Conservation (phyloP, 2,113 vertebrate genomes). For the Halcyon malimbica region DNA sequence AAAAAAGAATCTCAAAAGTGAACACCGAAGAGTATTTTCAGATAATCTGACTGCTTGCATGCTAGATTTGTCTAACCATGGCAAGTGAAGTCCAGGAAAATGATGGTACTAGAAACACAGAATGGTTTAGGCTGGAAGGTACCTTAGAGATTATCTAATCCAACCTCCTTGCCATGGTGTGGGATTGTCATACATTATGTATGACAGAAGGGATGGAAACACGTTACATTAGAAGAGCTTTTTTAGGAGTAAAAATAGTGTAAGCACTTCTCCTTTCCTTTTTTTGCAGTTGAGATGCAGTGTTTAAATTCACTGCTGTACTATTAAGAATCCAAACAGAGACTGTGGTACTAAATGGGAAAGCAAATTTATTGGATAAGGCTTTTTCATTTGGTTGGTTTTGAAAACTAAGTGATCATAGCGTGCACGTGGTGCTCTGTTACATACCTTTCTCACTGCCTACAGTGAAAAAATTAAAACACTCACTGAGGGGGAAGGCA, state of each 20-base stretch:
- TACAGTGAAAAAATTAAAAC: background rate
- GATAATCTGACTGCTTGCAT: background rate
- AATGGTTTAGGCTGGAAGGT: too few relatives aligned
- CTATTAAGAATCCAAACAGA: background rate
- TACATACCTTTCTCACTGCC: background rate
- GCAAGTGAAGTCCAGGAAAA: background rate
- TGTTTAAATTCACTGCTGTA: background rate
- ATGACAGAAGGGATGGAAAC: background rate
- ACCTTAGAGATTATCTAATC: too few relatives aligned
- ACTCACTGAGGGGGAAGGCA: background rate
- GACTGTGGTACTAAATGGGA: background rate
- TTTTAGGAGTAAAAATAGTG: background rate
- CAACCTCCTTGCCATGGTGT: too few relatives aligned
- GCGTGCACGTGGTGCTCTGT: background rate
- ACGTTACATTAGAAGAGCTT: background rate
- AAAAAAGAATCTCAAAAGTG: background rate
- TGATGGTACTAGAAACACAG: background rate
- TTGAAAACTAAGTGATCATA: background rate
- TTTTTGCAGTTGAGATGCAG: background rate
- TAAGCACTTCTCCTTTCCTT: background rate
- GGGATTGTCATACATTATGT: too few relatives aligned
- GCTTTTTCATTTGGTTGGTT: background rate
- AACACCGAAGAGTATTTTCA: background rate
- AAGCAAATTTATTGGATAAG: background rate
- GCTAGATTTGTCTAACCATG: background rate